Evolutionary conservation across 1,140 invertebrate genomes (phyloP).

Genomic region (Chelonus insularis): DNA sequence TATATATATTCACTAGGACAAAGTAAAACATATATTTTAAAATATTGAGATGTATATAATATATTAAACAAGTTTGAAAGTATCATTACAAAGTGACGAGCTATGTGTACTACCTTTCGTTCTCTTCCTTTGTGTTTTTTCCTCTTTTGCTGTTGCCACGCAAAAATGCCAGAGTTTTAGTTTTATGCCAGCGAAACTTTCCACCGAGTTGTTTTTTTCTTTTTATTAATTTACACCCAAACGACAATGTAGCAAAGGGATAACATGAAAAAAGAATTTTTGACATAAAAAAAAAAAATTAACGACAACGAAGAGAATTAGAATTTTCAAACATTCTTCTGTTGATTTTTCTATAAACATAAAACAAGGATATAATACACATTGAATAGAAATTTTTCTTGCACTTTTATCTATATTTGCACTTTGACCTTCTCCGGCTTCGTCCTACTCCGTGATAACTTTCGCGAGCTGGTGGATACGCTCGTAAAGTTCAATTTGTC

Average conservation of each 20-base stretch:
- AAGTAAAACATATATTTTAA: background rate
- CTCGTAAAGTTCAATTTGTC: conserved; percentile 44
- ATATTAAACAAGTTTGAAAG: conserved; percentile 34
- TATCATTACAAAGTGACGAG: conserved; percentile 27
- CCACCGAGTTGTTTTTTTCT: conserved; percentile 44
- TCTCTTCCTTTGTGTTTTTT: background rate
- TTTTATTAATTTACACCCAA: conserved; percentile 53
- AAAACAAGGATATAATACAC: no score
- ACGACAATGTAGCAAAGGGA: conserved; percentile 36
- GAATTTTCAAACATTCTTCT: no score
- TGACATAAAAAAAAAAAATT: background rate
- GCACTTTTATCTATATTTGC: conserved; percentile 25
- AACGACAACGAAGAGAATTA: no score
- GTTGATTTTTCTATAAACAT: no score
- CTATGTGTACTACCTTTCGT: background rate
- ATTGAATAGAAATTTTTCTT: no score
- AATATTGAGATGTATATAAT: conserved; percentile 13
- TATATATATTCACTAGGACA: background rate
- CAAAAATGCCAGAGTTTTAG: background rate
- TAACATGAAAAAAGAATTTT: background rate
- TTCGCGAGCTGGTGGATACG: conserved; percentile 32
- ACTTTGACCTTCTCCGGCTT: conserved; percentile 11
- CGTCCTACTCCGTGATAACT: conserved; percentile 25
- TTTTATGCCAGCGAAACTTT: conserved; percentile 37
- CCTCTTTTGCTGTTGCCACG: background rate